Evolutionary conservation across 2,113 vertebrate genomes (phyloP), one percentile per base, ranked within the genome.

Genomic region (Peromyscus californicus): DNA sequence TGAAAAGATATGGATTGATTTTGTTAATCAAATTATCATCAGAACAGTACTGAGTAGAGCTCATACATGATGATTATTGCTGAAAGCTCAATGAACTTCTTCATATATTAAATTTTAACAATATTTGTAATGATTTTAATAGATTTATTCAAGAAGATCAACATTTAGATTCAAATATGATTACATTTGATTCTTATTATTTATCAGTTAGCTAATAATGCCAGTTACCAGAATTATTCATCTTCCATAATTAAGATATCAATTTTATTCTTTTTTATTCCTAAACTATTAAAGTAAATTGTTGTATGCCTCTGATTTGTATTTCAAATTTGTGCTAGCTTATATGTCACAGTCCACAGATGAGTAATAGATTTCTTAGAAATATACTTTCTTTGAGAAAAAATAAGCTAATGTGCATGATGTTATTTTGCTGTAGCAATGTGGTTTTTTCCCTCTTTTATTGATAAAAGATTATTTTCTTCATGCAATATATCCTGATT

Each of bases 1-100:
- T 83, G 33, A 83, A 96, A 93, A 39, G 5, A 51, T 95, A 42
- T 24, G 63, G 12, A 36, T 59, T 22, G 4, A n/a, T 93, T 97
- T 45, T 11, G 39, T 69, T 87, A 48, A 69, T 82, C 12, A 89
- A 86, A 89, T 78, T 12, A 90, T 82, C 10, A 87, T 13, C 17
- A 86, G 87, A 76, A 88, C 85, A 90, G 7, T 69, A 19, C 6
- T 76, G 59, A 7, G 12, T 33, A 93, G 39, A 95, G 36, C 59
- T 54, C 42, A 24, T 39, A n/a, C 2, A 3, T 93, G 4, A 3
- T 95, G 63, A 83, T 36, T 78, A 29, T 39, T 94, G 24, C 19
- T 91, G 33, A 86, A 95, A 65, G 1, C 1, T 76, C n/a, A 85
- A 1, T 42, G 3, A 3, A 95, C 65, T 86, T 75, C 24, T 91